Percentiles rank a stretch among this genome's conserved stretches.
phyloP scores from a whole-genome alignment of 2,113 vertebrate species.

The Corydoras sp. region DNA sequence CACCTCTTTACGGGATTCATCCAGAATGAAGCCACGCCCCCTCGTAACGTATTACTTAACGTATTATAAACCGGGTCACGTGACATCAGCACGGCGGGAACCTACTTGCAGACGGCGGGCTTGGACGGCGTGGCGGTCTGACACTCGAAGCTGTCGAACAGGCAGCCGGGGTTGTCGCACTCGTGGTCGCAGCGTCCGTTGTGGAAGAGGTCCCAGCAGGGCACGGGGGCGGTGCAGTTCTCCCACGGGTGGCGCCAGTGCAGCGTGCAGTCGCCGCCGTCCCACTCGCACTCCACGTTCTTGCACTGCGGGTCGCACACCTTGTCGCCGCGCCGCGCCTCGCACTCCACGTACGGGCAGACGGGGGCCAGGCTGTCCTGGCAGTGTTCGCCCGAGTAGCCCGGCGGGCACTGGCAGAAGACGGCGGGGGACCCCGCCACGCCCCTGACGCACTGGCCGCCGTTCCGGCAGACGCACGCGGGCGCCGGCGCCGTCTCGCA shows the following conservation, averaged over 20 bases:
- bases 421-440: conserved; percentile 60
- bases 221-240: conserved; percentile 70
- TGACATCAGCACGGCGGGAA: background rate
- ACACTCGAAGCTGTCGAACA: conserved; percentile 92
- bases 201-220: conserved; percentile 81
- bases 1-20: no score
- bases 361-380: conserved; percentile 42
- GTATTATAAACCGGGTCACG: background rate
- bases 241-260: conserved; percentile 75
- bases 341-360: conserved; percentile 72
- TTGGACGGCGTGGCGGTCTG: conserved; percentile 42
- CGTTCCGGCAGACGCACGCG: conserved; percentile 76
- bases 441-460: conserved; percentile 73
- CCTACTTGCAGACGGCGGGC: conserved; percentile 79
- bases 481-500: conserved; percentile 61
- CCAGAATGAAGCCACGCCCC: no score
- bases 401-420: conserved; percentile 68
- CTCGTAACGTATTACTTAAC: no score
- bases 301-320: conserved; percentile 83
- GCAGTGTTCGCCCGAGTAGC: conserved; percentile 70
- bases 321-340: conserved; percentile 60
- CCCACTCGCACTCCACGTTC: conserved; percentile 83
- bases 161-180: conserved; percentile 82
- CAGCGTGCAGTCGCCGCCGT: conserved; percentile 87
- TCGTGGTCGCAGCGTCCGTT: conserved; percentile 78